Percentiles rank a stretch among this genome's conserved stretches.
Conservation (phyloP, 2,797 vertebrate genomes). For the Poeciliopsis paucimaculata region DNA sequence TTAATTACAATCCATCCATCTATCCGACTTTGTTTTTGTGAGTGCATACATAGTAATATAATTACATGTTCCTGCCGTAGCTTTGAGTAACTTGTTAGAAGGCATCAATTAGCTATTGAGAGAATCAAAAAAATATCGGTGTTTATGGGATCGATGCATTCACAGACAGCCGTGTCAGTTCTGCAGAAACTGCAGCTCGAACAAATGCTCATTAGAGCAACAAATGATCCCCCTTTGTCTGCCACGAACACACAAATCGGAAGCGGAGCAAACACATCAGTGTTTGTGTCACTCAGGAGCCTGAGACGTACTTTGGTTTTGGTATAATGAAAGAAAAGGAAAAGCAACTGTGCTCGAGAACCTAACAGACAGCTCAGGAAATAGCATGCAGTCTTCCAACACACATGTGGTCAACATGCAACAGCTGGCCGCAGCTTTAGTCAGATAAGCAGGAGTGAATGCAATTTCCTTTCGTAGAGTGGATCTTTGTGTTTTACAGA, state of each 20-base stretch:
- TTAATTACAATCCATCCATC: background rate
- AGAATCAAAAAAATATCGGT: constrained; percentile 22
- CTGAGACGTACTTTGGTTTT: constrained; percentile 31
- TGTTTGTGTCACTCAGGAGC: constrained; percentile 29
- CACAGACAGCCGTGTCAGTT: constrained; percentile 7
- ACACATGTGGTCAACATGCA: constrained; percentile 52
- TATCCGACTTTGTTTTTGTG: background rate
- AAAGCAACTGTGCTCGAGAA: constrained; percentile 60
- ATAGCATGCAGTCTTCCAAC: constrained; percentile 59
- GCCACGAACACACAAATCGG: background rate
- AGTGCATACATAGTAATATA: background rate
- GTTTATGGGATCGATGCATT: constrained; percentile 8
- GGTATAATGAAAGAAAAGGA: constrained; percentile 33
- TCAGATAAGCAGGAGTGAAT: constrained; percentile 56
- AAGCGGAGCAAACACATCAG: background rate
- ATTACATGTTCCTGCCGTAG: constrained; percentile 3
- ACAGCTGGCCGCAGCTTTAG: constrained; percentile 66
- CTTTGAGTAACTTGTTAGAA: background rate
- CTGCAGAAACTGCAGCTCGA: constrained; percentile 5
- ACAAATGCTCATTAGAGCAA: constrained; percentile 20
- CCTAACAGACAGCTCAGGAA: constrained; percentile 67
- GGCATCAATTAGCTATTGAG: constrained; percentile 17
- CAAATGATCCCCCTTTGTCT: background rate
- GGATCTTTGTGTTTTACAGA: constrained; percentile 17
- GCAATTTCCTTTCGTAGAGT: constrained; percentile 45